Evolutionary conservation across 2,888 invertebrate species (phyloP), one percentile per base, ranked within the genome.

Genomic region (Azorinus chamasolen): DNA sequence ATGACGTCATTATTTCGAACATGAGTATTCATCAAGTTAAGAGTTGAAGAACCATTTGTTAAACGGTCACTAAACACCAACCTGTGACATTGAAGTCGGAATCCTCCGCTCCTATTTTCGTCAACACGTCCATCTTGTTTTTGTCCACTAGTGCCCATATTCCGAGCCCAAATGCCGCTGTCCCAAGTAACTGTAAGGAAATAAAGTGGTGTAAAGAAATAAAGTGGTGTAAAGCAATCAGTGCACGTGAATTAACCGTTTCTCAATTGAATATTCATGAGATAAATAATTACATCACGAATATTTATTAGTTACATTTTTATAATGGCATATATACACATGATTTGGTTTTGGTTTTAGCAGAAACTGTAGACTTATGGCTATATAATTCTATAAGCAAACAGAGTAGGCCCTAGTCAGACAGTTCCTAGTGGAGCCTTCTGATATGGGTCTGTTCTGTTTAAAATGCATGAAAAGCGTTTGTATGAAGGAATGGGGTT

Each of bases 141-240:
- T 81, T 81, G 55, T 81, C 81, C 4, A 68, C 81, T 4, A 74
- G 51, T 0, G 77, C 74, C 81, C 81, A 81, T 81, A 81, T 74
- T 64, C 81, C 81, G 1, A 81, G 27, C 6, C 61, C 81, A 48
- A 81, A 71, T 5, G 81, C 81, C 12, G 74, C 81, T 3, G 73
- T 74, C 24, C 81, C 81, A 6, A 81, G 48, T 14, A 81, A 6
- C 81, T 81, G 64, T 6, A 71, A 59, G 6, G 2, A 53, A 24
- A 54, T 32, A n/a, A 2, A 14, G 25, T 6, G 27, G 45, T n/a
- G 5, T 14, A 18, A 8, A 51, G 18, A 18, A 20, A 10, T 18
- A 14, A 10, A 50, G 50, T 10, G 22, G 50, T 50, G 8, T 18
- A 14, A 14, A 14, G 8, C n/a, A 18, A 20, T 50, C 8, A 12